These are phyloP conservation scores for Chelonus formosanus DNA, from an alignment of 2,888 invertebrate species.

Conservation along the genomic window DNA sequence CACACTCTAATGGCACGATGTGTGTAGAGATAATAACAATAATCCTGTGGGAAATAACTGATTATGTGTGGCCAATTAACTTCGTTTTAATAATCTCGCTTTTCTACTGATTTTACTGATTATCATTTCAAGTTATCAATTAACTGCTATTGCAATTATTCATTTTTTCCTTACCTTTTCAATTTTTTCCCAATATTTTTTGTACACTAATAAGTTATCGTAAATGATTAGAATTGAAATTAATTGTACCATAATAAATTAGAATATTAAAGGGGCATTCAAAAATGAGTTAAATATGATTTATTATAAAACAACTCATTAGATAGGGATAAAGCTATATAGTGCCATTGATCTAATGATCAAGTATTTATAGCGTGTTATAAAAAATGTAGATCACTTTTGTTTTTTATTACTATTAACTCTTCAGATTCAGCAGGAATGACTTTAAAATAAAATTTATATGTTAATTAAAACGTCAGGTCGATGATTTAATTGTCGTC, in stretches of 20 bases:
- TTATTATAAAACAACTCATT: too few relatives aligned
- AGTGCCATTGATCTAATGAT: too few relatives aligned
- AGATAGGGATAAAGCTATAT: too few relatives aligned
- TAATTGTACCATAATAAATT: too few relatives aligned
- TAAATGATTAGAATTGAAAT: too few relatives aligned
- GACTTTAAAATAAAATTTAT: background rate
- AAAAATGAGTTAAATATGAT: too few relatives aligned
- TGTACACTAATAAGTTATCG: too few relatives aligned
- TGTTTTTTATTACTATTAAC: too few relatives aligned
- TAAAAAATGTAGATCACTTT: too few relatives aligned
- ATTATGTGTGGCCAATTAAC: constrained; percentile 24
- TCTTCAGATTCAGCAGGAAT: too few relatives aligned
- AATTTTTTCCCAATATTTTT: background rate
- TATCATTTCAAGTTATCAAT: constrained; percentile 2
- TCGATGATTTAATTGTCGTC: constrained; percentile 18
- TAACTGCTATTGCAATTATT: background rate
- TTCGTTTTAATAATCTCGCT: constrained; percentile 3
- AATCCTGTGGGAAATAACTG: constrained; percentile 14
- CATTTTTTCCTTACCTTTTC: background rate
- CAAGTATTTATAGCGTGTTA: too few relatives aligned
- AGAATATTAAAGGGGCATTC: too few relatives aligned
- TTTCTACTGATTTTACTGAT: constrained; percentile 12
- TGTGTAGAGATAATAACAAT: constrained; percentile 11
- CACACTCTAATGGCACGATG: background rate
- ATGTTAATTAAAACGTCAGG: constrained; percentile 1